Conservation (phyloP, 2,888 invertebrate species). For the Aspidapion aeneum region DNA sequence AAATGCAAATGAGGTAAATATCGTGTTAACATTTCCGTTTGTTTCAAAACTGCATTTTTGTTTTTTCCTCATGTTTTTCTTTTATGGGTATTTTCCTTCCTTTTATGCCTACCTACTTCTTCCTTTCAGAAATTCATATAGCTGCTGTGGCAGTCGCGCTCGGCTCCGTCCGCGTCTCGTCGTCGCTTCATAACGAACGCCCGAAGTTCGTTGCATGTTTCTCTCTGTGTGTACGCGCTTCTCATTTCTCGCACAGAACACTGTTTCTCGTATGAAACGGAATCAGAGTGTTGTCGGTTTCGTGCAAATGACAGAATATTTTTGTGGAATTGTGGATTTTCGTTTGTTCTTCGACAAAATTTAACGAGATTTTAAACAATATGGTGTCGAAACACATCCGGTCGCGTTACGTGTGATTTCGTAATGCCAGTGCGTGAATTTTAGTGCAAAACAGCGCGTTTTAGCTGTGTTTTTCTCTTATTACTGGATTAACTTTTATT, state of each 20-base stretch:
- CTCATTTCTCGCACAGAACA: slow-evolving; percentile 32
- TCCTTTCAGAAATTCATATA: background rate
- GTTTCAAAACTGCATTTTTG: no score
- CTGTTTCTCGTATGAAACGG: no score
- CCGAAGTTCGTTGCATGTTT: slow-evolving; percentile 30
- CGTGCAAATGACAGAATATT: slow-evolving; percentile 34
- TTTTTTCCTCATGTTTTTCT: no score
- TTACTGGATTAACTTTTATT: slow-evolving; percentile 18
- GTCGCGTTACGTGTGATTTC: slow-evolving; percentile 27
- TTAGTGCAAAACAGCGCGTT: slow-evolving; percentile 24
- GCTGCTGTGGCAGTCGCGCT: background rate
- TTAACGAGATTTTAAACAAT: slow-evolving; percentile 28
- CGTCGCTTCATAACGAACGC: background rate
- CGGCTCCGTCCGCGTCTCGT: background rate
- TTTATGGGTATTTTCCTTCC: no score
- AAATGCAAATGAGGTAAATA: no score
- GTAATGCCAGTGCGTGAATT: slow-evolving; percentile 32
- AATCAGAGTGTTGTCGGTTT: slow-evolving; percentile 31
- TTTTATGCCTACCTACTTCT: background rate
- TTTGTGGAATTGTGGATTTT: slow-evolving; percentile 28
- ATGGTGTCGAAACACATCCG: slow-evolving; percentile 7
- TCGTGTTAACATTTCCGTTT: no score
- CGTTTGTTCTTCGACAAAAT: slow-evolving; percentile 28
- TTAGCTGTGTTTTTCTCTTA: slow-evolving; percentile 20
- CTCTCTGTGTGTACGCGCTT: slow-evolving; percentile 35